Evolutionary conservation across 1,140 invertebrate species (phyloP).

Genomic region (Achatina immaculata): DNA sequence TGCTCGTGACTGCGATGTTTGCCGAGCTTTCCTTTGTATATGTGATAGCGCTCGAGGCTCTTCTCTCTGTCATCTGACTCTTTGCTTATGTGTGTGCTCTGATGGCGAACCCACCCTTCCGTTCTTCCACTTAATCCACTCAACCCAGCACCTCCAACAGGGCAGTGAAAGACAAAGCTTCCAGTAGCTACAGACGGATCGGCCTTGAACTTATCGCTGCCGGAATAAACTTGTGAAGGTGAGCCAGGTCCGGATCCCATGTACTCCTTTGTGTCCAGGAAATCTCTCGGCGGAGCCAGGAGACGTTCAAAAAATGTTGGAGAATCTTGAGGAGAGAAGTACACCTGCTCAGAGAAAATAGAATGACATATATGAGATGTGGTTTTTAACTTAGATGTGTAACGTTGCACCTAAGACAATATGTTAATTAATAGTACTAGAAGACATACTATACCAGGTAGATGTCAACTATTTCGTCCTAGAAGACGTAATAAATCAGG

Average conservation of each 20-base stretch:
- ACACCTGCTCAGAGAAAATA: neutral
- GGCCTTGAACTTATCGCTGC: neutral
- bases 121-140: neutral
- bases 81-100: neutral
- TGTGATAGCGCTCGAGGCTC: neutral
- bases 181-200: constrained; percentile 23
- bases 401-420: too few relatives aligned
- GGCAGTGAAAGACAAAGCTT: constrained; percentile 29
- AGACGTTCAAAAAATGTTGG: constrained; percentile 9
- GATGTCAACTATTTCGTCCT: too few relatives aligned
- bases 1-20: neutral
- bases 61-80: neutral
- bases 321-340: neutral
- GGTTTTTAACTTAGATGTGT: too few relatives aligned
- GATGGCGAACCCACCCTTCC: neutral
- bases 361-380: too few relatives aligned
- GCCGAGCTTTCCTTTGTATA: constrained; percentile 8
- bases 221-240: too few relatives aligned
- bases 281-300: neutral
- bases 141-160: neutral
- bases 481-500: too few relatives aligned
- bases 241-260: neutral
- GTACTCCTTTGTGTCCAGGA: neutral
- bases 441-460: too few relatives aligned
- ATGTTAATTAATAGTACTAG: too few relatives aligned